Conservation (phyloP, 2,113 vertebrate species). For the Willisornis vidua region DNA sequence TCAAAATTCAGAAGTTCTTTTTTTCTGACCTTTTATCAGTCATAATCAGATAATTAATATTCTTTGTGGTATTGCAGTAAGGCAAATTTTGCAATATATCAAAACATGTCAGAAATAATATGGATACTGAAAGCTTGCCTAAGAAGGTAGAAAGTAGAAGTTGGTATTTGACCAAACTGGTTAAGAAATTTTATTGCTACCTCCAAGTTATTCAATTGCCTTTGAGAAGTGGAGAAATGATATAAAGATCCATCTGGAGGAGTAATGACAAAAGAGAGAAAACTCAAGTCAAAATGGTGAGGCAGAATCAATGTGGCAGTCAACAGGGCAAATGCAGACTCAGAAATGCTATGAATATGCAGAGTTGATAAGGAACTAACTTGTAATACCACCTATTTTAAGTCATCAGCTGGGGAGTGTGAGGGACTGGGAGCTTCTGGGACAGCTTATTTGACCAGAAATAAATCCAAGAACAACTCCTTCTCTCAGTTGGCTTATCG, state of each 20-base stretch:
- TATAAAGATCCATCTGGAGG: background rate
- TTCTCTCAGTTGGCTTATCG: background rate
- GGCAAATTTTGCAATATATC: background rate
- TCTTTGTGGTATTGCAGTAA: background rate
- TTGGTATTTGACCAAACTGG: background rate
- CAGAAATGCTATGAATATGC: background rate
- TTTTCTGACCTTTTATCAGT: background rate
- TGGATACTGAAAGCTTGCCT: background rate
- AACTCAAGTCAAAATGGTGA: background rate
- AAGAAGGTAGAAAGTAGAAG: background rate
- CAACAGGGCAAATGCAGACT: background rate
- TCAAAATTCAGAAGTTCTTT: background rate
- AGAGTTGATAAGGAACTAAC: background rate
- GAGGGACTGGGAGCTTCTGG: background rate
- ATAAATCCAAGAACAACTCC: background rate
- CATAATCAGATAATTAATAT: background rate
- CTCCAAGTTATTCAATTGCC: background rate
- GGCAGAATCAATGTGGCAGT: background rate
- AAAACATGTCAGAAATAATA: background rate
- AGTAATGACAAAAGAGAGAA: background rate
- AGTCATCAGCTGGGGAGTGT: background rate
- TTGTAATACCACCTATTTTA: background rate
- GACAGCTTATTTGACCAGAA: background rate
- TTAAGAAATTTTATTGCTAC: background rate
- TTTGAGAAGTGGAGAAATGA: background rate